Percentiles rank a stretch among this genome's conserved stretches.
These are phyloP conservation scores for Polydrusus cervinus DNA, from an alignment of 2,888 invertebrate genomes.

Conservation along the genomic window DNA sequence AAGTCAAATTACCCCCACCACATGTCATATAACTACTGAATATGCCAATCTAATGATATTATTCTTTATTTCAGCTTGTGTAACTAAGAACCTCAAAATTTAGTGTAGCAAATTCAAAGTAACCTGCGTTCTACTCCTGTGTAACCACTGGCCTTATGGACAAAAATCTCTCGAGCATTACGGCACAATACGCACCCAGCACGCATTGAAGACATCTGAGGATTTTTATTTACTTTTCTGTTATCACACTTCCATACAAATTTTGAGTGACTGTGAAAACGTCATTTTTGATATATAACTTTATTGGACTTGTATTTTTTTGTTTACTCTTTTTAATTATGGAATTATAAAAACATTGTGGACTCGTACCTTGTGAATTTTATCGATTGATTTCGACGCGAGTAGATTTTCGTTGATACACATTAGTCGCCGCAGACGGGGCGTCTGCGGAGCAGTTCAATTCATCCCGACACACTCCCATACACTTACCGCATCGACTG, in stretches of 20 bases:
- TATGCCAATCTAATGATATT: too few species aligned
- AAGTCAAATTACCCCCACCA: too few species aligned
- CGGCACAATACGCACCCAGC: constrained; percentile 85
- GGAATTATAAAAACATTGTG: constrained; percentile 59
- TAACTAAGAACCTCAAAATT: constrained; percentile 76
- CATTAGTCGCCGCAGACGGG: constrained; percentile 30
- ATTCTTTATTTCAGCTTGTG: constrained; percentile 77
- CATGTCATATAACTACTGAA: background rate
- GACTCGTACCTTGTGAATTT: constrained; percentile 63
- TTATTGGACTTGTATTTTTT: constrained; percentile 59
- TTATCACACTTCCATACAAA: constrained; percentile 63
- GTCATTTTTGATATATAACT: constrained; percentile 64
- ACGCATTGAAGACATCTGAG: constrained; percentile 93
- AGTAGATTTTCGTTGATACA: constrained; percentile 59
- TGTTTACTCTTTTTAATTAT: constrained; percentile 47
- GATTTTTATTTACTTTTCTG: constrained; percentile 75
- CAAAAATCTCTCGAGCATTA: constrained; percentile 52
- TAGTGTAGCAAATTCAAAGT: constrained; percentile 74
- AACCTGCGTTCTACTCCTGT: constrained; percentile 68
- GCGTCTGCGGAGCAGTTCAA: constrained; percentile 51
- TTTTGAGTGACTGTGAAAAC: constrained; percentile 71
- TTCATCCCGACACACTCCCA: constrained; percentile 65
- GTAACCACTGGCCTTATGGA: constrained; percentile 70
- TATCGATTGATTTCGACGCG: constrained; percentile 53
- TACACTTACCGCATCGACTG: constrained; percentile 38